Evolutionary conservation across 2,888 invertebrate species (phyloP).

Genomic region (Galeopsomyia nigrocyanea): DNA sequence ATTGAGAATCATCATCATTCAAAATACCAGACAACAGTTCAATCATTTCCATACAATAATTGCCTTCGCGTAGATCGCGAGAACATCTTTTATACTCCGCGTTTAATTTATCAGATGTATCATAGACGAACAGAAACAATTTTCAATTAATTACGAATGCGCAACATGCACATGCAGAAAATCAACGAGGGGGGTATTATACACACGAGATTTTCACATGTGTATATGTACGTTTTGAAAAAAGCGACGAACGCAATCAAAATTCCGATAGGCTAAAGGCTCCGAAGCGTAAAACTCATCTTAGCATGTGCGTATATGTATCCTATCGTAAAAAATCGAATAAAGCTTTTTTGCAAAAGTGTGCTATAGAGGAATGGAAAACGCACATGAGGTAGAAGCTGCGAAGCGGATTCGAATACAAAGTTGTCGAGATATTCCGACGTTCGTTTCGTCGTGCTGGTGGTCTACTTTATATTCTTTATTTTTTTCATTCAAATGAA

Average conservation of each 20-base stretch:
- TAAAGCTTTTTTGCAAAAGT: background rate
- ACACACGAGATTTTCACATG: too few relatives aligned
- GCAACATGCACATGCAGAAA: background rate
- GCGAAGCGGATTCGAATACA: too few relatives aligned
- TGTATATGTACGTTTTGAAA: too few relatives aligned
- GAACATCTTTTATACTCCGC: slow-evolving; percentile 10
- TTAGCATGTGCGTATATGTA: background rate
- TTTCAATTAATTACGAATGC: slow-evolving; percentile 8
- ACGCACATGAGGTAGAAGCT: too few relatives aligned
- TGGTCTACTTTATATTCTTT: too few relatives aligned
- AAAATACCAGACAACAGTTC: background rate
- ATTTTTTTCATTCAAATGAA: too few relatives aligned
- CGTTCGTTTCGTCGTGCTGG: too few relatives aligned
- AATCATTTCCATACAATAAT: slow-evolving; percentile 1
- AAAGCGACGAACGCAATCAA: background rate
- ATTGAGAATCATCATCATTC: background rate
- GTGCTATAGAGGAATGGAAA: too few relatives aligned
- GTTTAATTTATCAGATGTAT: slow-evolving; percentile 12
- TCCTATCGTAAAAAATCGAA: slow-evolving; percentile 13
- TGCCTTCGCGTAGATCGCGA: background rate
- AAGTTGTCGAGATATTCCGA: too few relatives aligned
- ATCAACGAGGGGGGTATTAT: background rate
- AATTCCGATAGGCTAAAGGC: background rate
- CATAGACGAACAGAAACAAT: slow-evolving; percentile 4
- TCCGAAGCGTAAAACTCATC: slow-evolving; percentile 1